Evolutionary conservation across 1,140 invertebrate species (phyloP).

Genomic region (Monomorium pharaonis): DNA sequence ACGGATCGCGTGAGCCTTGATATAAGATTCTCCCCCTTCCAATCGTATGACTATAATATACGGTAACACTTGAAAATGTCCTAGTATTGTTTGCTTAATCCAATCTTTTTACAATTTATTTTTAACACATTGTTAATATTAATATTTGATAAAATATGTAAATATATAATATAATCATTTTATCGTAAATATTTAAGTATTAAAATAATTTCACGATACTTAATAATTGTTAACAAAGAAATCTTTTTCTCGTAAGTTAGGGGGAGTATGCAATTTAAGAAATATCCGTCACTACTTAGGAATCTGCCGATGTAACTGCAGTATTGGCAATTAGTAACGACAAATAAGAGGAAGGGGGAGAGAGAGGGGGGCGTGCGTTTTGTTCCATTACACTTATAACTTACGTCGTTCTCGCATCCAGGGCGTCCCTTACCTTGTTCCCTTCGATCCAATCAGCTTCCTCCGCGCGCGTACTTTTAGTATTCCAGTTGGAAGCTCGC

Average conservation of each 20-base stretch:
- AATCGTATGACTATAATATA: neutral
- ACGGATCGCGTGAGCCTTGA: neutral
- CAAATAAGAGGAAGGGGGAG: neutral
- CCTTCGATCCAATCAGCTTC: constrained; percentile 45
- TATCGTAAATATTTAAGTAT: no score
- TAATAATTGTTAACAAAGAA: neutral
- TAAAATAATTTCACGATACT: neutral
- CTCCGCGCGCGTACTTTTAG: constrained; percentile 38
- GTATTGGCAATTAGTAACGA: neutral
- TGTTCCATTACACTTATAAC: neutral
- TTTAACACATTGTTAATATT: no score
- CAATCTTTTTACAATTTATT: neutral
- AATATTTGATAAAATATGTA: no score
- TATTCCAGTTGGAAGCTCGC: constrained; percentile 52
- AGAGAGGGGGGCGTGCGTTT: neutral
- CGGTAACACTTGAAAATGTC: neutral
- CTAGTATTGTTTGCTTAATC: neutral
- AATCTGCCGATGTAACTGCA: neutral
- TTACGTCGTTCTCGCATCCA: constrained; percentile 31
- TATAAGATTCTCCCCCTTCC: neutral
- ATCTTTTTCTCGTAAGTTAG: neutral
- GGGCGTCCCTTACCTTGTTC: constrained; percentile 26
- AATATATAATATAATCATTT: no score
- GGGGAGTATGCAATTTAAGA: neutral
- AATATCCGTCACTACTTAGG: neutral